These are phyloP conservation scores for Morbakka virulenta DNA, from an alignment of 30 jellyfish, hydroid and myxozoan genomes.

Conservation along the genomic window DNA sequence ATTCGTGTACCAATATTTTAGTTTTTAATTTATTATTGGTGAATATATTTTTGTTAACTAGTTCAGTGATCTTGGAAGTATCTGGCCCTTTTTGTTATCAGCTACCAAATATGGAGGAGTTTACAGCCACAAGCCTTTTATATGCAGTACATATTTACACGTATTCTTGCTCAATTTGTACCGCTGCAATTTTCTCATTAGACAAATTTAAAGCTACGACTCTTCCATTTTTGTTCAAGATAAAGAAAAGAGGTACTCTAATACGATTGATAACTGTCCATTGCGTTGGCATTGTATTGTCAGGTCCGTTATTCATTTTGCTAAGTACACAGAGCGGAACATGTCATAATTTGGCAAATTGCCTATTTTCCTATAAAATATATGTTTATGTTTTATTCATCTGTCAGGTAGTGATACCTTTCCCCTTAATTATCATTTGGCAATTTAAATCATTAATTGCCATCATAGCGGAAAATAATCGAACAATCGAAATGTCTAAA, in stretches of 20 bases:
- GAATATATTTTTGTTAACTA: too few relatives aligned
- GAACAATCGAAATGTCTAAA: background rate
- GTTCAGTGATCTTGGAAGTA: background rate
- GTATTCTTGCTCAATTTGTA: background rate
- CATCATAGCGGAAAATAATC: background rate
- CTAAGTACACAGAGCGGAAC: background rate
- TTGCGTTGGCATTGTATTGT: background rate
- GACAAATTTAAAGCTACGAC: background rate
- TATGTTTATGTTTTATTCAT: background rate
- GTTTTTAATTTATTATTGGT: background rate
- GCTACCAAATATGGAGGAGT: background rate
- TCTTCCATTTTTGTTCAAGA: background rate
- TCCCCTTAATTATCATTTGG: background rate
- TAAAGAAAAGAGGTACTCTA: background rate
- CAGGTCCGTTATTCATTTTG: background rate
- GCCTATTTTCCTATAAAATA: background rate
- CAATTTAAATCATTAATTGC: background rate
- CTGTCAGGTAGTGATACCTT: background rate
- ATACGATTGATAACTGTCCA: background rate
- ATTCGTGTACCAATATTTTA: background rate
- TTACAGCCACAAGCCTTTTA: background rate
- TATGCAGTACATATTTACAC: background rate
- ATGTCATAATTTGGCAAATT: background rate
- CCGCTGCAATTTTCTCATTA: background rate
- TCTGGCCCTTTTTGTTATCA: background rate